Evolutionary conservation across 1,140 invertebrate species (phyloP), one percentile per base, ranked within the genome.

Genomic region (Drosophila funebris): DNA sequence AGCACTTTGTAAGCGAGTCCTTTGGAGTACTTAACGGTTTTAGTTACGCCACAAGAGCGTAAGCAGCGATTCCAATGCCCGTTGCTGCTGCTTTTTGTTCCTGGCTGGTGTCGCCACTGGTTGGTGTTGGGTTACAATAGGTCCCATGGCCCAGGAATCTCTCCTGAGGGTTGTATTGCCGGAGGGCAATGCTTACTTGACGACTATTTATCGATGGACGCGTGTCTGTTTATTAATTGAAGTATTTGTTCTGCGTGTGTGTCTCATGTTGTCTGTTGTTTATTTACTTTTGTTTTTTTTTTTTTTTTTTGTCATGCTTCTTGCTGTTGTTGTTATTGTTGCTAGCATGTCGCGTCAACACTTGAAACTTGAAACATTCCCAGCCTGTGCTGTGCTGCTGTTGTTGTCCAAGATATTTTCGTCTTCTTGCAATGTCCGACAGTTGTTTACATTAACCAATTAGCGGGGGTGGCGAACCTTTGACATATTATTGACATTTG

Each of bases 171-270:
- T 61, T 73, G 64, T 48, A 72, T 68, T 68, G 54, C 46, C 37
- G 44, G 50, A 43, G 63, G 36, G 70, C 37, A 63, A 64, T 44
- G 33, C 61, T 70, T 71, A 48, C 52, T 50, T 56, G 36, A 41
- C 18, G 44, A 61, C 56, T 82, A 88, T 88, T 88, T 87, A 87
- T 87, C 75, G 83, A 87, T 88, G 83, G 83, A 76, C 83, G 83
- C 83, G 83, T 87, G 83, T 83, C 83, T 83, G 75, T 87, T 87
- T 87, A 87, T 87, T 87, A 87, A 87, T 87, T 87, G 83, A 87
- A 87, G 83, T 87, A 87, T 87, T 87, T 87, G 82, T 87, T 78
- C 78, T 62, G 33, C 31, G 9, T 24, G 50, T 33, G 48, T 56
- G 39, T 56, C 50, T 63, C 44, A 60, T 64, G 43, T 22, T 66